phyloP scores from a whole-genome alignment of 2,113 vertebrate genomes.

The Ochotona curzoniae region DNA sequence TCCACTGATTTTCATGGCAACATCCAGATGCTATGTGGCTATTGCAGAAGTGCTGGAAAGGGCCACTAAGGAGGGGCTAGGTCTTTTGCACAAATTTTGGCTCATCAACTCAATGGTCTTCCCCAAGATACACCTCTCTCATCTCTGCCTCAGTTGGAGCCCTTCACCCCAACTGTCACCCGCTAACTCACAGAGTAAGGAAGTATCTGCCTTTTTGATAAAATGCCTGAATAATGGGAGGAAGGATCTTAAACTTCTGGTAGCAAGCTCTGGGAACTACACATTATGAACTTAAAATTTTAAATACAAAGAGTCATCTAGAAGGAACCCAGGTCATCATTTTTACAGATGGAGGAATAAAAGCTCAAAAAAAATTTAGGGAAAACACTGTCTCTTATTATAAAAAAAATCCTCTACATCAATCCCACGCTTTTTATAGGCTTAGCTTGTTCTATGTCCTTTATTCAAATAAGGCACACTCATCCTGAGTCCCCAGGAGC shows the following conservation, averaged over 20 bases:
- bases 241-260: background rate
- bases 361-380: background rate
- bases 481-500: background rate
- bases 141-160: background rate
- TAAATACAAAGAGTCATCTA: background rate
- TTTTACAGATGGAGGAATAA: background rate
- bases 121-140: background rate
- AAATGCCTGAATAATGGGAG: background rate
- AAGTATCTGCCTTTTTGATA: background rate
- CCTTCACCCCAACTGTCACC: fast-evolving
- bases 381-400: background rate
- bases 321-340: background rate
- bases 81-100: background rate
- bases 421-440: background rate
- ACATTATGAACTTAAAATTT: background rate
- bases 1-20: background rate
- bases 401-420: background rate
- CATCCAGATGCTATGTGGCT: background rate
- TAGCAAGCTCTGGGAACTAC: background rate
- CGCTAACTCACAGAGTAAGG: background rate
- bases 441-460: background rate
- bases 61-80: background rate
- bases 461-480: background rate
- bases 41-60: fast-evolving
- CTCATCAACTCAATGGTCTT: no score